Evolutionary conservation across 2,113 vertebrate genomes (phyloP), one percentile per base, ranked within the genome.

Genomic region (Daubentonia madagascariensis): DNA sequence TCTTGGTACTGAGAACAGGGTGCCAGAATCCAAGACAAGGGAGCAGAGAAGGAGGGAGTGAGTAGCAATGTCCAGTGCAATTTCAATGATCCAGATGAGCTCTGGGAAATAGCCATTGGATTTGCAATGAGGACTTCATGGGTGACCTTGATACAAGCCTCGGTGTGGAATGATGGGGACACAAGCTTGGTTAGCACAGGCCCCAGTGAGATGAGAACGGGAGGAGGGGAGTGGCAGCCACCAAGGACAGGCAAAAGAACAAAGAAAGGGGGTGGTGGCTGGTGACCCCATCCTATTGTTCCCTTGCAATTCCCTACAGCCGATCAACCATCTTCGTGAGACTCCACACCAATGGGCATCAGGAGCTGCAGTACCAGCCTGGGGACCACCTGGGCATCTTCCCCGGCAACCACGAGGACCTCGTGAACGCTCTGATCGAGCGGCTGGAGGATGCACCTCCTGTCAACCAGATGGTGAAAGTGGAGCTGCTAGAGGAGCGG

Each of bases 361-460:
- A 99, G 98, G 99, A 98, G 65, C 98, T 99, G 96, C 98, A 98
- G 97, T 99, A 99, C 98, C 98, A 99, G 94, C 99, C 99, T 0
- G 99, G 99, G 73, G 99, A 99, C 98, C 99, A 99, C 98, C 97
- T 99, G 97, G 99, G 99, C 0, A 98, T 99, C 94, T 99, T 99
- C 96, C 98, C 99, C 1, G 99, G 99, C 78, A 99, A 99, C 99
- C 99, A 99, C 0, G 99, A 99, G 97, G 99, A 99, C 96, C 98
- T 99, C 73, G 99, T 99, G 96, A 99, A 98, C 0, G 99, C 99
- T 65, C 99, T 99, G 97, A 99, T 99, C 0, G 99, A 99, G 75
- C 99, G 99, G 94, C 99, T 99, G 57, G 99, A 99, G 97, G 99
- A 99, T 0, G 99, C 99, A 0, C 99, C 99, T 1, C 99, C 99